Base-by-base conservation (phyloP, 2,113 vertebrate genomes). In the Melanerpes formicivorus region DNA sequence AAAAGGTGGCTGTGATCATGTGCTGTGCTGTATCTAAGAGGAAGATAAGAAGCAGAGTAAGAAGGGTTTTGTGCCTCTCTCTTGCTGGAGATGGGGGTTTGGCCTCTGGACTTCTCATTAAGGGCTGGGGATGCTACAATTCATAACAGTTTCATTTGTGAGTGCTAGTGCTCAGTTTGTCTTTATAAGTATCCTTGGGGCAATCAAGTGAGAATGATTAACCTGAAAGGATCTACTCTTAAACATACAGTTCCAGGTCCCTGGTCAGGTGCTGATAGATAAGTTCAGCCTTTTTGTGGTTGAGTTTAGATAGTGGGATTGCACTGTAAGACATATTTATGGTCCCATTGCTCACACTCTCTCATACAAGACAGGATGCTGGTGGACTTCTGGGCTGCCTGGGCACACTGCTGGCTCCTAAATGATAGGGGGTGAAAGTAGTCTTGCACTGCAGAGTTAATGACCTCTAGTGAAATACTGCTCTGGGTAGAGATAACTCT, bases 11-110 rank as follows among this genome's bases (percentile, higher is more conserved):
- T 91, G 50, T 84, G 55, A 48, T 66, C 82, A 76, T 87, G 92
- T 60, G 78, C 93, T 95, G 15, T 65, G 87, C 76, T 87, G 91
- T 91, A 83, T 86, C 91, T 95, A 80, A 60, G 26, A 37, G 81
- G 63, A 86, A 60, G 74, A 26, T 63, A 63, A 90, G 52, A 69
- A 60, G 55, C 84, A 32, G 74, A 69, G 58, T 73, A 21, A 6
- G 34, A 71, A 48, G 15, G 15, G 34, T 50, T 65, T 44, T 34
- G 3, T 70, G 75, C 17, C 17, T 52, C 8, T 30, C 6, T 58
- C 29, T 59, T 76, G 65, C 50, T 79, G 58, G 62, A 46, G 78
- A 6, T 63, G 62, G 60, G 60, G 34, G 83, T 92, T 82, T 82
- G 80, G 46, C 54, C 42, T 66, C 60, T 19, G 50, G 58, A 62